Percentiles rank a stretch among this genome's conserved stretches.
These are phyloP conservation scores for Theretra japonica DNA, from an alignment of 2,888 invertebrate species.

Conservation along the genomic window DNA sequence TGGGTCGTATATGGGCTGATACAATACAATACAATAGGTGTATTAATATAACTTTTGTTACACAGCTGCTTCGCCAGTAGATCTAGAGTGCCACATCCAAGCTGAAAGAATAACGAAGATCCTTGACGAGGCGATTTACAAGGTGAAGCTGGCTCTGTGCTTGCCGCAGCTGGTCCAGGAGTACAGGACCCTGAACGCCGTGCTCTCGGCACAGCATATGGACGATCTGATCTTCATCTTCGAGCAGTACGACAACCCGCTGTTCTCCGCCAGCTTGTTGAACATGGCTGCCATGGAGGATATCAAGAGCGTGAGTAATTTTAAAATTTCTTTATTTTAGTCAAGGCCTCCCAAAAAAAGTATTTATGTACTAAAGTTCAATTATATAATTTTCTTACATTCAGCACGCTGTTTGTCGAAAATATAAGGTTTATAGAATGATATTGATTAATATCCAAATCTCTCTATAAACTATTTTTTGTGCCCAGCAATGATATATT, in stretches of 20 bases:
- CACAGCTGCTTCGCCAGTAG: conserved; percentile 72
- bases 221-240: conserved; percentile 74
- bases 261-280: conserved; percentile 67
- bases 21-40: no score
- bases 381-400: no score
- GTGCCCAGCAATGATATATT: no score
- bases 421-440: no score
- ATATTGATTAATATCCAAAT: no score
- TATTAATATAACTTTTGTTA: conserved; percentile 4
- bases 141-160: conserved; percentile 75
- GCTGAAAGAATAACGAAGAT: conserved; percentile 82
- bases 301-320: conserved; percentile 64
- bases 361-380: no score
- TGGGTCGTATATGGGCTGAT: no score
- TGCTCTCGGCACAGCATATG: conserved; percentile 65
- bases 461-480: no score
- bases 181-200: conserved; percentile 58
- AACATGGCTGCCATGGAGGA: conserved; percentile 74
- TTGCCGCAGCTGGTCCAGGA: conserved; percentile 71
- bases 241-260: conserved; percentile 75
- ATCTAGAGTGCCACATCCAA: conserved; percentile 82
- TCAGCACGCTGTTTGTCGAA: no score
- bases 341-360: no score
- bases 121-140: conserved; percentile 76
- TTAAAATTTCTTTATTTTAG: no score